Evolutionary conservation across 1,140 invertebrate species (phyloP).

Genomic region (Pachyrhynchus sulphureomaculatus): DNA sequence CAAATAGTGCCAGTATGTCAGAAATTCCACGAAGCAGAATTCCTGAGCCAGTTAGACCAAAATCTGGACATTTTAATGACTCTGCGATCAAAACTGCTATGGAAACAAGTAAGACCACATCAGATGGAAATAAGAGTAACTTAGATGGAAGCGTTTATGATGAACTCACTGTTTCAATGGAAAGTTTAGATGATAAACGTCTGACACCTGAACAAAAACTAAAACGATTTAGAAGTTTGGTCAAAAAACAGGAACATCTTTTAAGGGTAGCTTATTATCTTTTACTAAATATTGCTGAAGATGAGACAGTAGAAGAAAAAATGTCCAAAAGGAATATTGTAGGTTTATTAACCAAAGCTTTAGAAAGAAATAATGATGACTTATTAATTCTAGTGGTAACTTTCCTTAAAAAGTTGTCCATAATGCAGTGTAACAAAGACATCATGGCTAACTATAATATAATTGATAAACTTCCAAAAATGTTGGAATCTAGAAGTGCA

Average conservation of each 20-base stretch:
- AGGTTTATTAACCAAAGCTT: conserved; percentile 79
- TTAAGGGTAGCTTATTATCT: conserved; percentile 87
- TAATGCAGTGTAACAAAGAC: conserved; percentile 93
- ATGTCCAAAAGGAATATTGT: conserved; percentile 95
- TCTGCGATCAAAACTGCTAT: conserved; percentile 47
- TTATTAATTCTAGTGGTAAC: conserved; percentile 88
- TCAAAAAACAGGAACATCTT: conserved; percentile 89
- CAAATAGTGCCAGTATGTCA: conserved; percentile 50
- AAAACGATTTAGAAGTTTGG: conserved; percentile 44
- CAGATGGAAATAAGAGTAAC: not conserved
- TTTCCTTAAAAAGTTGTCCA: conserved; percentile 93
- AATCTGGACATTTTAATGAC: conserved; percentile 66
- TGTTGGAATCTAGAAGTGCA: conserved; percentile 70
- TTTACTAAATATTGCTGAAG: conserved; percentile 92
- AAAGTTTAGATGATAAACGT: conserved; percentile 81
- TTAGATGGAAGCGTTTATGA: conserved; percentile 63
- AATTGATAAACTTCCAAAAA: conserved; percentile 72
- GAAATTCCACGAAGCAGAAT: conserved; percentile 66
- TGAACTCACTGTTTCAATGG: conserved; percentile 62
- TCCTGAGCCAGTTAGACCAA: conserved; percentile 65
- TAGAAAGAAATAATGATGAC: conserved; percentile 84
- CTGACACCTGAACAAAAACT: conserved; percentile 55
- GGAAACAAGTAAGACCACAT: conserved; percentile 32
- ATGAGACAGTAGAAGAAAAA: conserved; percentile 92
- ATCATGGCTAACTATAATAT: conserved; percentile 79